These are phyloP conservation scores for Tipula helvola DNA, from an alignment of 2,888 invertebrate species.

Conservation along the genomic window DNA sequence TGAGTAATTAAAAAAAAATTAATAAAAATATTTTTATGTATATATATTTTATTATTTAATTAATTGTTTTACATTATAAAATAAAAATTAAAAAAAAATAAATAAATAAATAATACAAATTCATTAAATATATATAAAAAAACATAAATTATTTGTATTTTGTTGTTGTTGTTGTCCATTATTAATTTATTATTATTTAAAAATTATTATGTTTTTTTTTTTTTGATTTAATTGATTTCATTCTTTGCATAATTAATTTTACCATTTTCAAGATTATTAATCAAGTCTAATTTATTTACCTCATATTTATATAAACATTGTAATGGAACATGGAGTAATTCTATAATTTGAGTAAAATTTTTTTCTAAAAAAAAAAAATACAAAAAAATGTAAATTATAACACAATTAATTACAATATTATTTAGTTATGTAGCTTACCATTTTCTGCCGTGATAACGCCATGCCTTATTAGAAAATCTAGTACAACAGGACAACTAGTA, in stretches of 20 bases:
- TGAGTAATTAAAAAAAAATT: slow-evolving; percentile 7
- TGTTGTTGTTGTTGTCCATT: slow-evolving; percentile 4
- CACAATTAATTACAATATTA: not conserved
- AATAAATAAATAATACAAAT: slow-evolving; percentile 1
- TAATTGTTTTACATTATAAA: not conserved
- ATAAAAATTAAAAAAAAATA: slow-evolving; percentile 10
- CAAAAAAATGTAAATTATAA: not conserved
- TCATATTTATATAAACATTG: slow-evolving; percentile 65
- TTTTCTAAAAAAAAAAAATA: slow-evolving; percentile 50
- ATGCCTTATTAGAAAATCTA: slow-evolving; percentile 87
- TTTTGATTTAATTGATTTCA: not conserved
- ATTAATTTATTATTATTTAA: slow-evolving; percentile 6
- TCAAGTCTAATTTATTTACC: slow-evolving; percentile 25
- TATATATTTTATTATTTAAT: not conserved
- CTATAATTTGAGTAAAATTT: slow-evolving; percentile 70
- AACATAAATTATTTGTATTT: slow-evolving; percentile 5
- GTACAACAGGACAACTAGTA: slow-evolving; percentile 79
- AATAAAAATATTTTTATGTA: slow-evolving; percentile 6
- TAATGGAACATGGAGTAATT: slow-evolving; percentile 75
- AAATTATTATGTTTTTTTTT: not conserved
- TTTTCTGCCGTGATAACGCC: slow-evolving; percentile 81
- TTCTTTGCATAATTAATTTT: slow-evolving; percentile 12
- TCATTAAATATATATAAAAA: not conserved
- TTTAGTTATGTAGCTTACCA: slow-evolving; percentile 41
- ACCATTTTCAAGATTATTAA: slow-evolving; percentile 21